Conservation (phyloP, 2,113 vertebrate species). For the Cnemophilus loriae region DNA sequence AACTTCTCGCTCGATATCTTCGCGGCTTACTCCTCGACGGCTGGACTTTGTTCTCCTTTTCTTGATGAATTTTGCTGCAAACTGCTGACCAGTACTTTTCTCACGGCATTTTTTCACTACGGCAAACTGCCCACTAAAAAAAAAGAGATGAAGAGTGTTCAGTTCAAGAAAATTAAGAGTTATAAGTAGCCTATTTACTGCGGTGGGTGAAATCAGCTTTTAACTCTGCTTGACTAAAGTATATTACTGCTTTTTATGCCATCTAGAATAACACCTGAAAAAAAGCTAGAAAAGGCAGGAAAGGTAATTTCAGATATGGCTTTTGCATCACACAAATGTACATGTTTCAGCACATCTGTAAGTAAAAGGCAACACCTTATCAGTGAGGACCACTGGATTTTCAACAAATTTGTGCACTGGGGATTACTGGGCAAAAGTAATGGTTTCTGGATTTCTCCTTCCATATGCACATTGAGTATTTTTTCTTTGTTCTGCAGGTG, state of each 20-base stretch:
- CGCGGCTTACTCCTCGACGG: conserved; percentile 87
- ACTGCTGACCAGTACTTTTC: conserved; percentile 81
- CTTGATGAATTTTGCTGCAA: conserved; percentile 95
- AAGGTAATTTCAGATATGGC: not conserved
- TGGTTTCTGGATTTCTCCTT: not conserved
- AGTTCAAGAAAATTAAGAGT: not conserved
- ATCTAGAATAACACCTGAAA: not conserved
- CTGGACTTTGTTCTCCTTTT: conserved; percentile 93
- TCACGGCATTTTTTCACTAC: conserved; percentile 93
- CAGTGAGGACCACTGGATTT: not conserved
- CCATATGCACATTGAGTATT: not conserved
- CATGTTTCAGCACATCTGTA: not conserved
- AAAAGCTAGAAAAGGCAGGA: not conserved
- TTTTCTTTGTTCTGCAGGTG: not conserved
- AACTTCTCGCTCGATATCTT: conserved; percentile 96
- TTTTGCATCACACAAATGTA: not conserved
- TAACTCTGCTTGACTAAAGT: not conserved
- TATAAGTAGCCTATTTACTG: not conserved
- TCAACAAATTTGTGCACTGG: not conserved
- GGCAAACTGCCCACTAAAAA: conserved; percentile 90
- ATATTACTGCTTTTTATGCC: not conserved
- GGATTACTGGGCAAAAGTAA: not conserved
- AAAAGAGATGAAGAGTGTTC: not conserved
- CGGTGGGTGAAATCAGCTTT: not conserved
- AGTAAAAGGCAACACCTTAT: not conserved